phyloP scores from a whole-genome alignment of 30 jellyfish, hydroid and myxozoan genomes.

The Hydractinia symbiolongicarpus region DNA sequence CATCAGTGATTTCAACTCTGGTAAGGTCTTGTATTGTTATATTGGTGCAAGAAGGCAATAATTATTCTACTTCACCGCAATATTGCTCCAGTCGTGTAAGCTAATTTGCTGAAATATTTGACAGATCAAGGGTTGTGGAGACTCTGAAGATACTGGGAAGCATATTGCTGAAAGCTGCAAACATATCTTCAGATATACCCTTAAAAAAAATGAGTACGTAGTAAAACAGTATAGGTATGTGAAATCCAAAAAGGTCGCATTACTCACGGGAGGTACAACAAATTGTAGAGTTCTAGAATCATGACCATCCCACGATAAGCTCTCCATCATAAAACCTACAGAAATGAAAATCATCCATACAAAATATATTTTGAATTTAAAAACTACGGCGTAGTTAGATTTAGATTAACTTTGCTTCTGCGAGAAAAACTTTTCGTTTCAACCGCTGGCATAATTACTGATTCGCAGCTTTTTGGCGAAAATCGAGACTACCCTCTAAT shows the following conservation, averaged over 20 bases:
- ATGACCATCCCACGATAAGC: constrained; percentile 94
- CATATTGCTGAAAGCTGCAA: constrained; percentile 65
- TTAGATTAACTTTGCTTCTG: no score
- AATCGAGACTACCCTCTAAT: no score
- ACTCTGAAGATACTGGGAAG: constrained; percentile 84
- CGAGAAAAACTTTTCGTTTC: no score
- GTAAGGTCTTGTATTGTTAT: no score
- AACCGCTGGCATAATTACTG: no score
- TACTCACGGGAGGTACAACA: constrained; percentile 85
- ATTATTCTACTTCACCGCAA: no score
- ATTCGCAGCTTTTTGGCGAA: no score
- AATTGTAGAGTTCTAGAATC: constrained; percentile 82
- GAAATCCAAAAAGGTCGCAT: not conserved
- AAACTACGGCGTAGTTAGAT: no score
- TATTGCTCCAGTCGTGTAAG: not conserved
- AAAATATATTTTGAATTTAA: not conserved
- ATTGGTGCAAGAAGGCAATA: no score
- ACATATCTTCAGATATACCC: constrained; percentile 91
- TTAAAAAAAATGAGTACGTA: constrained; percentile 4
- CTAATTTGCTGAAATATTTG: constrained; percentile 15
- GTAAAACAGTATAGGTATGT: not conserved
- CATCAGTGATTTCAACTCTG: no score
- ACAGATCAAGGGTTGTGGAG: constrained; percentile 82
- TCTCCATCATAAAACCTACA: constrained; percentile 94
- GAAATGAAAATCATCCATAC: not conserved